Evolutionary conservation across 2,113 vertebrate species (phyloP).

Genomic region (Mungos mungo): DNA sequence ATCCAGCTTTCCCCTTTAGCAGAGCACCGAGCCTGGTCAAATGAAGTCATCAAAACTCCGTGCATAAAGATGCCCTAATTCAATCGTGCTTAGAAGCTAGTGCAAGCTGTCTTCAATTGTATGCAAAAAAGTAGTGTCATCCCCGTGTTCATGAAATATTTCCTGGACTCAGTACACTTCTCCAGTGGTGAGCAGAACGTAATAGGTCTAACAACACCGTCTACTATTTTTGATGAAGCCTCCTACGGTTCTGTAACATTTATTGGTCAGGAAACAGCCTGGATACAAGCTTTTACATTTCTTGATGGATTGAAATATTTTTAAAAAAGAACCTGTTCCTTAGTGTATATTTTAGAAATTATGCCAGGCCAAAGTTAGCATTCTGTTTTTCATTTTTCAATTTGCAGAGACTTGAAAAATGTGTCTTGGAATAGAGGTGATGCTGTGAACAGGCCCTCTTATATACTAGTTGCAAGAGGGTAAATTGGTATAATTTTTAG

Average conservation of each 20-base stretch:
- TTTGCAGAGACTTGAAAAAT: constrained; percentile 30
- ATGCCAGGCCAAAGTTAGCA: constrained; percentile 25
- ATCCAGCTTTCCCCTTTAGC: accelerated
- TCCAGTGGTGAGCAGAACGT: not conserved
- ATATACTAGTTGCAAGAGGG: not conserved
- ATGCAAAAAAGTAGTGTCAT: accelerated
- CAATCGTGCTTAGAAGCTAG: accelerated
- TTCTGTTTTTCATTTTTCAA: not conserved
- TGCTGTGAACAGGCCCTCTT: not conserved
- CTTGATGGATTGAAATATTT: not conserved
- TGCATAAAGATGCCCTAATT: no score
- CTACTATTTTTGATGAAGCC: no score
- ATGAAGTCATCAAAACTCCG: accelerated
- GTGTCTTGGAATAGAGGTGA: not conserved
- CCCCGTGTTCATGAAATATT: not conserved
- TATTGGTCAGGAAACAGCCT: not conserved
- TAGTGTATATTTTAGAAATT: not conserved
- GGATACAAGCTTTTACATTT: not conserved
- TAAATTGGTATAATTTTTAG: constrained; percentile 47
- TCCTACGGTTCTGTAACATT: not conserved
- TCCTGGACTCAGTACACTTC: not conserved
- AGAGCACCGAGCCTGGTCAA: not conserved
- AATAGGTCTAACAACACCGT: not conserved
- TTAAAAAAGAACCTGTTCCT: not conserved
- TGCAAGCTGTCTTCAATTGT: not conserved